phyloP scores from a whole-genome alignment of 2,797 vertebrate species.

The Heteromormyrus szaboi region DNA sequence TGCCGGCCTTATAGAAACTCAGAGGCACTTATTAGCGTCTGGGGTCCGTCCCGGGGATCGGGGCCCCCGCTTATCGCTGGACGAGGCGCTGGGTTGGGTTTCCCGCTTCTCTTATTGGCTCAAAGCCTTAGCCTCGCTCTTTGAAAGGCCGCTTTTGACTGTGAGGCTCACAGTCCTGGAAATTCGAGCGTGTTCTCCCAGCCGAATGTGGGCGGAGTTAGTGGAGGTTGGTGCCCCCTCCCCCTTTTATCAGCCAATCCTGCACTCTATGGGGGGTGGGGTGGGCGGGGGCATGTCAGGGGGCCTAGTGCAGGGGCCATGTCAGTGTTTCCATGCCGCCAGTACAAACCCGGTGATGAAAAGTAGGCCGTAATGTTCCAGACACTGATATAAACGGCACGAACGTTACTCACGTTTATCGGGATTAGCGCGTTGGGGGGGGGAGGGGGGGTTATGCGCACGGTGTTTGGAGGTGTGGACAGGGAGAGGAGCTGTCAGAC shows the following conservation, averaged over 20 bases:
- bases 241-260: not conserved
- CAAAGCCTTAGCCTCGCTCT: not conserved
- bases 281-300: no score
- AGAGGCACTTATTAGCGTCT: not conserved
- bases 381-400: slow-evolving; percentile 64
- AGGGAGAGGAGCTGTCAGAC: slow-evolving; percentile 31
- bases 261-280: not conserved
- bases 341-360: slow-evolving; percentile 45
- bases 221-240: not conserved
- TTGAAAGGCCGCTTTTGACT: not conserved
- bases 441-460: slow-evolving; percentile 58
- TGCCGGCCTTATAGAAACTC: not conserved
- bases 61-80: not conserved
- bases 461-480: slow-evolving; percentile 53
- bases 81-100: not conserved
- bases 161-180: not conserved
- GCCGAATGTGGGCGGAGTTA: not conserved
- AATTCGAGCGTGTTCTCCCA: not conserved
- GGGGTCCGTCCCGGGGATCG: not conserved
- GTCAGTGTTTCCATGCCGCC: slow-evolving; percentile 12
- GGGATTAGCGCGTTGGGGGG: slow-evolving; percentile 66
- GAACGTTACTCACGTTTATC: slow-evolving; percentile 67
- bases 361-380: slow-evolving; percentile 74
- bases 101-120: not conserved
- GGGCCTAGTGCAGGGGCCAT: not conserved